Evolutionary conservation across 1,140 invertebrate genomes (phyloP).

Genomic region (Orussus abietinus): DNA sequence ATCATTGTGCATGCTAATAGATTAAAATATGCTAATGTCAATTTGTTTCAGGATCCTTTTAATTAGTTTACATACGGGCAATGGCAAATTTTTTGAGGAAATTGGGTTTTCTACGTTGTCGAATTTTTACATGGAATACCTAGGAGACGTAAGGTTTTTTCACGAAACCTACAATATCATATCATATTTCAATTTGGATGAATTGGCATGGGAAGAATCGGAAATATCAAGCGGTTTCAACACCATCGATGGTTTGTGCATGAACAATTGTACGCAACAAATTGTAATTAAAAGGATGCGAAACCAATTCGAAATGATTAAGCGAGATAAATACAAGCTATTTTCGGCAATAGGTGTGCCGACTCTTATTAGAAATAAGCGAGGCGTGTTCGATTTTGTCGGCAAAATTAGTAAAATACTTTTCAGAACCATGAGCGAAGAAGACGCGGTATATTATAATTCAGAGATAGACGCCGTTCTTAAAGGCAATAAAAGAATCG

Average conservation of each 20-base stretch:
- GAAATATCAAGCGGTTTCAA: constrained; percentile 4
- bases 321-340: constrained; percentile 7
- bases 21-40: constrained; percentile 12
- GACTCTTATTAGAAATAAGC: no score
- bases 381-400: constrained; percentile 12
- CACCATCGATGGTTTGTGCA: background rate
- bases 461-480: constrained; percentile 10
- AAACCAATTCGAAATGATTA: constrained; percentile 4
- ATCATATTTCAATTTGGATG: constrained; percentile 11
- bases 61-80: background rate
- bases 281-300: constrained; percentile 2
- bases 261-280: constrained; percentile 1
- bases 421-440: constrained; percentile 10
- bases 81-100: constrained; percentile 3
- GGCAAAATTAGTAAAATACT: constrained; percentile 14
- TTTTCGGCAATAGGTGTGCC: no score
- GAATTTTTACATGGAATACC: constrained; percentile 8
- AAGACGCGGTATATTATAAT: constrained; percentile 12
- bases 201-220: constrained; percentile 5
- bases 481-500: constrained; percentile 8
- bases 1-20: constrained; percentile 10
- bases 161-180: constrained; percentile 5
- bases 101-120: constrained; percentile 3
- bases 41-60: constrained; percentile 11
- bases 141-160: constrained; percentile 8